These are phyloP conservation scores for Cichladusa arquata DNA, from an alignment of 2,113 vertebrate species.

Conservation along the genomic window DNA sequence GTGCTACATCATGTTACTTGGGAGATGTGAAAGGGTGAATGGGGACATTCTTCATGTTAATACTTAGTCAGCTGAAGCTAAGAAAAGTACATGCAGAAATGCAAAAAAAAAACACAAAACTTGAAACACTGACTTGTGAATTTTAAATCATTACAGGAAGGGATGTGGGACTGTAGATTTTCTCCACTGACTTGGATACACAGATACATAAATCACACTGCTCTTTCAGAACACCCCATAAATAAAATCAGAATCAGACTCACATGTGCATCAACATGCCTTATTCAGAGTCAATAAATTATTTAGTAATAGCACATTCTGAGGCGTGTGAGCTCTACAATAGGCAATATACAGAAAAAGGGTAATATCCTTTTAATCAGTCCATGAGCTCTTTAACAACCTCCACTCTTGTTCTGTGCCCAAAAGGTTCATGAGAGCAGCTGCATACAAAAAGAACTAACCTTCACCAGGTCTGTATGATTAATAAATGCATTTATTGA, in stretches of 20 bases:
- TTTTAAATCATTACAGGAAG: not conserved
- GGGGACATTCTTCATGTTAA: not conserved
- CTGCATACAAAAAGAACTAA: not conserved
- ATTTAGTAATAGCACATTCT: not conserved
- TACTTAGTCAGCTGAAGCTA: not conserved
- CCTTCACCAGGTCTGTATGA: not conserved
- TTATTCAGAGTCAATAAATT: not conserved
- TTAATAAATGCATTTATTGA: not conserved
- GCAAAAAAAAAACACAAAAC: not conserved
- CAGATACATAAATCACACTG: not conserved
- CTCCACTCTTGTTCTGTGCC: not conserved
- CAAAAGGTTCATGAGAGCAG: not conserved
- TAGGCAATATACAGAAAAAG: not conserved
- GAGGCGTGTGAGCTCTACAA: not conserved
- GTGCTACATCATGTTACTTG: not conserved
- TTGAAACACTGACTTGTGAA: not conserved
- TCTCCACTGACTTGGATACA: not conserved
- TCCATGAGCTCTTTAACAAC: not conserved
- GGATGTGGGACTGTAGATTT: not conserved
- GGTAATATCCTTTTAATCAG: not conserved
- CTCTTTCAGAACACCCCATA: not conserved
- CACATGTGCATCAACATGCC: rapidly evolving
- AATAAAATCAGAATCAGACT: not conserved
- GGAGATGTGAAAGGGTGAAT: not conserved
- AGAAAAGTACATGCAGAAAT: not conserved